Evolutionary conservation across 2,797 vertebrate genomes (phyloP), one percentile per base, ranked within the genome.

Genomic region (Coracias cyanogaster): DNA sequence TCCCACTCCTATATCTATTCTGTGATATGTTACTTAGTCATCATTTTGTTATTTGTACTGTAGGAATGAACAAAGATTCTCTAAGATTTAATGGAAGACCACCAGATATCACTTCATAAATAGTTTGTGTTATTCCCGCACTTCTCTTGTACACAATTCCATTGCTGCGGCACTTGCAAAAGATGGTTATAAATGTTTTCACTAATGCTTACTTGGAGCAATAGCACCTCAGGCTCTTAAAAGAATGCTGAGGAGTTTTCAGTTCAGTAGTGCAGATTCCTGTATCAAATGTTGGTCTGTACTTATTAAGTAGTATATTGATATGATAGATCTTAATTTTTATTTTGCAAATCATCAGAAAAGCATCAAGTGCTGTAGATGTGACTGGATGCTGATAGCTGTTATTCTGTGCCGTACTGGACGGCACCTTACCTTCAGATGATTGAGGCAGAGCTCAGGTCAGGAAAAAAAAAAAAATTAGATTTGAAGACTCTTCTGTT

Each of bases 211-310:
- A 29, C 35, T 85, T 78, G 73, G 82, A 91, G 31, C 7, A 91
- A 92, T 93, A 81, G 70, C 52, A 80, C 54, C 52, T 15, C 46
- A 67, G 21, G 48, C 73, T 86, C 91, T 91, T 41, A 15, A 24
- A 90, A 70, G 54, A 62, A 55, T 74, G 77, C 90, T 93, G 78
- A 83, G 92, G 85, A 82, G 25, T 89, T 94, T 86, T 82, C 48
- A 43, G 37, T 28, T 49, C 7, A 48, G 37, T 22, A 24, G n/a
- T 82, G 67, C 69, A 91, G 51, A 62, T 91, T 70, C 57, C 62
- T 26, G 17, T 72, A 93, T 93, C 79, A 66, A 9, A 17, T 78
- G 79, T 61, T 95, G 90, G 28, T 20, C 25, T 49, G 5, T 46
- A 26, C 29, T 61, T 79, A 11, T 0, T 29, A 51, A 69, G n/a